Evolutionary conservation across 53 echinoderm and acorn worm genomes (phyloP).

Genomic region (Holothuria leucospilota): DNA sequence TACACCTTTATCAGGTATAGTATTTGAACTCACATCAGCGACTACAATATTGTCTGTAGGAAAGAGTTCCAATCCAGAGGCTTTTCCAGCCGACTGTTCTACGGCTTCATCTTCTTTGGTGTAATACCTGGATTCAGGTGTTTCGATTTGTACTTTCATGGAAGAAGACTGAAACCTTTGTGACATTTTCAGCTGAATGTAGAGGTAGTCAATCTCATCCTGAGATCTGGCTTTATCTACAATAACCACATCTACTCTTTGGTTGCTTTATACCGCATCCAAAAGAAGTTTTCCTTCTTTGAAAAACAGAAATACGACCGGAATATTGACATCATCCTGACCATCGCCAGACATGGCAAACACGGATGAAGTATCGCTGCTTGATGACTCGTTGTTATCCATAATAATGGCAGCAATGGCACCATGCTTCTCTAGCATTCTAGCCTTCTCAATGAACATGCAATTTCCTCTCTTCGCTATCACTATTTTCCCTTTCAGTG

Average conservation of each 20-base stretch:
- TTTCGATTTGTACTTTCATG: background rate
- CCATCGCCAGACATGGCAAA: constrained; percentile 99
- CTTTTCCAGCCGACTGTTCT: background rate
- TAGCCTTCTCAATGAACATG: constrained; percentile 97
- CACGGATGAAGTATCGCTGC: constrained; percentile 81
- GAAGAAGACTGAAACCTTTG: background rate
- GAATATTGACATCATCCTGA: constrained; percentile 79
- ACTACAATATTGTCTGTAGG: constrained; percentile 17
- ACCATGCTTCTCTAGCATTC: constrained; percentile 75
- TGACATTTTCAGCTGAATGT: constrained; percentile 13
- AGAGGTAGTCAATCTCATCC: constrained; percentile 5
- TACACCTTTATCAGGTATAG: constrained; percentile 14
- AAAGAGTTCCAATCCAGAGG: background rate
- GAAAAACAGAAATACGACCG: constrained; percentile 87
- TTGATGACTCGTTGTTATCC: constrained; percentile 76
- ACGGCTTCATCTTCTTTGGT: constrained; percentile 7
- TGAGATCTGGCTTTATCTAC: constrained; percentile 74
- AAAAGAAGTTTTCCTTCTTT: constrained; percentile 89
- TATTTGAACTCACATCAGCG: background rate
- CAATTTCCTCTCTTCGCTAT: constrained; percentile 82
- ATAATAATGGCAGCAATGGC: constrained; percentile 88
- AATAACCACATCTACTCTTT: constrained; percentile 73
- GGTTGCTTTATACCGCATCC: constrained; percentile 70
- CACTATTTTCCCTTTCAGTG: constrained; percentile 74
- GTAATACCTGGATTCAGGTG: constrained; percentile 24